Evolutionary conservation across 2,888 invertebrate species (phyloP).

Genomic region (Pristionchus arcanus): DNA sequence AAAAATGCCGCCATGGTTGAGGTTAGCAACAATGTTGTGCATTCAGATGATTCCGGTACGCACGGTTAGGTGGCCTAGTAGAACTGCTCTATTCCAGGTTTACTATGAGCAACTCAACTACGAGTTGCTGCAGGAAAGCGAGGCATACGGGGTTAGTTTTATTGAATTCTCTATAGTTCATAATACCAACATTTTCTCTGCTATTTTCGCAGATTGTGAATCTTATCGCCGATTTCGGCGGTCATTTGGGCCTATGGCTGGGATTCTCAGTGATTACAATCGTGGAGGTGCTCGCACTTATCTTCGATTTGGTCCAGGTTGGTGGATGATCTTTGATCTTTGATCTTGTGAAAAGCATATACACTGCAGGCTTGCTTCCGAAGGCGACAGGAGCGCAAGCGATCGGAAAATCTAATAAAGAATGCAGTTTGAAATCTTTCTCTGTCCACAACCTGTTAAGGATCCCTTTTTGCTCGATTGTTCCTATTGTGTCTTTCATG

Average conservation of each 20-base stretch:
- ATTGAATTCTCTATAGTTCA: not conserved
- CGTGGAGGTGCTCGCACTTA: constrained; percentile 74
- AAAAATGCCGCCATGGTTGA: constrained; percentile 71
- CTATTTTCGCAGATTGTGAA: constrained; percentile 61
- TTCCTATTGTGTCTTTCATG: no score
- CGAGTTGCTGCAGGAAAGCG: constrained; percentile 68
- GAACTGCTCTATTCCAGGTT: constrained; percentile 58
- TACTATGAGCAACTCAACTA: constrained; percentile 72
- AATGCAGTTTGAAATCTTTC: not conserved
- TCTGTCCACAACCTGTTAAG: no score
- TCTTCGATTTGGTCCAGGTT: constrained; percentile 57
- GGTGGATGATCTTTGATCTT: not conserved
- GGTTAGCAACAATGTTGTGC: not conserved
- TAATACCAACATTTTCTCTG: not conserved
- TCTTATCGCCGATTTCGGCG: constrained; percentile 72
- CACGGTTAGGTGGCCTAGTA: no score
- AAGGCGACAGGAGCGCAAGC: not conserved
- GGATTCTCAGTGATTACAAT: constrained; percentile 76
- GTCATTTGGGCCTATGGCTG: constrained; percentile 71
- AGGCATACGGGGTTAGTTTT: constrained; percentile 64
- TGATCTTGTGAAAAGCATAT: not conserved
- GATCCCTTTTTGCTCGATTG: no score
- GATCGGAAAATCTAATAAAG: not conserved
- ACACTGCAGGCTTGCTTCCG: not conserved
- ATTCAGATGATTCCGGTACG: no score